Base-by-base conservation (phyloP, 2,888 invertebrate genomes). In the Papilio elwesi region DNA sequence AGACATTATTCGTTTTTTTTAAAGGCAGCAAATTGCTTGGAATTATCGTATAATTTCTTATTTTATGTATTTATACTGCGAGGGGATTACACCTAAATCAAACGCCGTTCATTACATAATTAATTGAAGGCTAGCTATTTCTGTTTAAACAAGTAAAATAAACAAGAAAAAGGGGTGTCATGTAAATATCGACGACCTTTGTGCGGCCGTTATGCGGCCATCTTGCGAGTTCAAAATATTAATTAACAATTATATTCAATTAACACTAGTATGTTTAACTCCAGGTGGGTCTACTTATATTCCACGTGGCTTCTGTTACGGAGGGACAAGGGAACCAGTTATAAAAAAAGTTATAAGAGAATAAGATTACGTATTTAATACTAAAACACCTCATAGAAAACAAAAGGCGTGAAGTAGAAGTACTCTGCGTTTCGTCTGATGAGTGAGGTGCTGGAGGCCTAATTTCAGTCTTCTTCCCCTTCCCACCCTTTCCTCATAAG, bases 161-260 rank as follows among this genome's bases (percentile, higher is more conserved):
- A 55, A 26, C 26, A 26, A 26, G 1, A 4, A 55, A 55, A 57
- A 36, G 15, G 64, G 26, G 36, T 55, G 26, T 48, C 11, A 15
- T 38, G 63, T 9, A 43, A 55, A 68, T 51, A 55, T 57, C 48
- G 49, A 48, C 64, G 72, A 73, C 72, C 72, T 73, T 68, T 68
- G 49, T 63, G 4, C 36, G 0, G 66, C 48, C n/a, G 15, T 59
- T 49, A 71, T 15, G 52, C 59, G 67, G 67, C n/a, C 67, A 47
- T 62, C 62, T 62, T 68, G 48, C 38, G 15, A 64, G 57, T 68
- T 68, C 64, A 57, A 68, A 73, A 57, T 68, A 49, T 43, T 64
- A 57, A 71, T 71, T 71, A 69, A 52, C 66, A 69, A 69, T 74
- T 71, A 69, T 55, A 74, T 71, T 74, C 71, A 74, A 69, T 71